Base-by-base conservation (phyloP, 2,797 vertebrate genomes). In the Phalloptychus januarius region DNA sequence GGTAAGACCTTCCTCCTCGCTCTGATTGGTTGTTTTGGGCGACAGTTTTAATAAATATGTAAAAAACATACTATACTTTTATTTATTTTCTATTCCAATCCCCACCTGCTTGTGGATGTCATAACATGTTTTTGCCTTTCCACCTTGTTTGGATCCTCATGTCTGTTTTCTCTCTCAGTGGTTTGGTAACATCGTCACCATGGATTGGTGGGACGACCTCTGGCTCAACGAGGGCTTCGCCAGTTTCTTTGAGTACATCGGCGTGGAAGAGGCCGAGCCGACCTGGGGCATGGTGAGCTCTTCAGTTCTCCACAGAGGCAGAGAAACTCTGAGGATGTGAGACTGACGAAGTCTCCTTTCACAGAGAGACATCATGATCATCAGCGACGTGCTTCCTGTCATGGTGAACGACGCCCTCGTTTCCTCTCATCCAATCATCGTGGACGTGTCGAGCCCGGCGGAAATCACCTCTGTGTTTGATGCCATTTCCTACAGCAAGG, bases 171-270 rank as follows among this genome's bases (percentile, higher is more conserved):
- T 77, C 72, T 91, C 94, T 28, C 86, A 99, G 98, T 99, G 98
- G 98, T 99, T 99, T 95, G 98, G 98, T 78, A 99, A 99, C 92
- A 97, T 95, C 33, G 98, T 99, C 88, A 99, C 98, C 6, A 99
- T 99, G 98, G 97, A 98, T 56, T 99, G 98, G 98, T 99, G 98
- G 98, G 98, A 99, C 16, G 98, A 99, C 85, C 91, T 99, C 84
- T 99, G 98, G 98, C 94, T 99, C 8, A 99, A 99, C 56, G 98
- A 99, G 89, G 98, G 98, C 82, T 99, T 99, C 84, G 98, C 98
- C 87, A 98, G 96, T 90, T 99, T 97, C 93, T 99, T 99, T 88
- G 98, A 99, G 89, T 99, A 94, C 88, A 86, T 97, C 2, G 98
- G 98, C 76, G 96, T 96, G 78, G 87, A 96, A 75, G 16, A 63